These are phyloP conservation scores for Rhagonycha fulva DNA, from an alignment of 2,888 invertebrate genomes.

Conservation along the genomic window DNA sequence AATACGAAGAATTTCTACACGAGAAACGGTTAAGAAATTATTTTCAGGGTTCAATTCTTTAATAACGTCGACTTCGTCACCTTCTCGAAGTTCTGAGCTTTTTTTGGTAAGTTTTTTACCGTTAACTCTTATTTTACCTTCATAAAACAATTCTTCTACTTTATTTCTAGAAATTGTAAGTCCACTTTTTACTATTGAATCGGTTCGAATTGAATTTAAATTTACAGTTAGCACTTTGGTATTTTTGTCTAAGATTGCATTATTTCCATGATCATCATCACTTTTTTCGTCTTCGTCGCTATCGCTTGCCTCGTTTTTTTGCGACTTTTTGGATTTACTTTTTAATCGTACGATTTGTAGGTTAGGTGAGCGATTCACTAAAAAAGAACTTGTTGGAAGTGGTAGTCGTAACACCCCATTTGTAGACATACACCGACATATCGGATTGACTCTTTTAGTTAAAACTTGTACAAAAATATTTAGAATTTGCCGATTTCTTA, in stretches of 20 bases:
- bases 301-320: constrained; percentile 45
- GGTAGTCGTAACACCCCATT: not conserved
- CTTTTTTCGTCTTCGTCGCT: constrained; percentile 62
- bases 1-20: constrained; percentile 68
- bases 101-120: constrained; percentile 78
- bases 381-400: not conserved
- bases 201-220: constrained; percentile 71
- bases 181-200: constrained; percentile 70
- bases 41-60: constrained; percentile 70
- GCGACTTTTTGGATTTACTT: constrained; percentile 38
- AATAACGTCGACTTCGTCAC: constrained; percentile 80
- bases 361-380: constrained; percentile 1
- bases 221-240: constrained; percentile 68
- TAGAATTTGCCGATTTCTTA: not conserved
- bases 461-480: not conserved
- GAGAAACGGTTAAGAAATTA: constrained; percentile 69
- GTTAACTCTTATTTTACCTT: constrained; percentile 79
- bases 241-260: constrained; percentile 58
- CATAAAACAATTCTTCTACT: constrained; percentile 79
- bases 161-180: constrained; percentile 76
- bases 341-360: constrained; percentile 33
- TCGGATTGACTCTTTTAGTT: not conserved
- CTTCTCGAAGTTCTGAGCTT: constrained; percentile 65
- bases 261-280: constrained; percentile 54
- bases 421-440: not conserved